Evolutionary conservation across 2,797 vertebrate genomes (phyloP).

Genomic region (Enteromius radiatus): DNA sequence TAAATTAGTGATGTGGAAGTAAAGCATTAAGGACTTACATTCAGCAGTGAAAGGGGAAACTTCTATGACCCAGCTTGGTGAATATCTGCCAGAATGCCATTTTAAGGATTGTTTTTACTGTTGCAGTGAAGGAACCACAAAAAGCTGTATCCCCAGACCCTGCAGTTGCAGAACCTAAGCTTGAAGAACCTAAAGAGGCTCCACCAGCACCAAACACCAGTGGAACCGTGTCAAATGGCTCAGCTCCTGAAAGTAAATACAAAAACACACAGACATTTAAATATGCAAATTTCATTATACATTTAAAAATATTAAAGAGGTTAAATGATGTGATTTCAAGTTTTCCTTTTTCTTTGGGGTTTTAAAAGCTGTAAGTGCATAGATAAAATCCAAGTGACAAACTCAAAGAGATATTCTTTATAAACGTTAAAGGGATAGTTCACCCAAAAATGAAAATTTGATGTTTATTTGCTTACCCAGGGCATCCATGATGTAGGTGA

Average conservation of each 20-base stretch:
- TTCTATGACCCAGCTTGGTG: background rate
- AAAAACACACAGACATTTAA: background rate
- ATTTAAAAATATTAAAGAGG: background rate
- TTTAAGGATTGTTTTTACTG: background rate
- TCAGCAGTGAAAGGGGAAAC: background rate
- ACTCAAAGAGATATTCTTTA: too few species aligned
- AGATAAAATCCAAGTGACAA: too few species aligned
- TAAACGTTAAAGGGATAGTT: too few species aligned
- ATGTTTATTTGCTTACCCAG: too few species aligned
- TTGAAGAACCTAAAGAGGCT: conserved; percentile 22
- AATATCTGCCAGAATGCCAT: background rate
- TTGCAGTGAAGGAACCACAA: conserved; percentile 14
- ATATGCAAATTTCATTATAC: background rate
- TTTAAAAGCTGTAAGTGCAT: too few species aligned
- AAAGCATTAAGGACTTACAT: background rate
- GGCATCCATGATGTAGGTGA: too few species aligned
- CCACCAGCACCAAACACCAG: conserved; percentile 54
- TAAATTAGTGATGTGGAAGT: background rate
- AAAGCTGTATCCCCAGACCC: conserved; percentile 36
- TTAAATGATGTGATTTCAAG: too few species aligned
- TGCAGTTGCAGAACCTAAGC: conserved; percentile 16
- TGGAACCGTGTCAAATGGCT: conserved; percentile 23
- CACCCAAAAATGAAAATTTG: too few species aligned
- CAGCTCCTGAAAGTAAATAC: conserved; percentile 52
- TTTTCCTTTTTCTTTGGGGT: too few species aligned